Conservation (phyloP, 2,113 vertebrate genomes). For the Sinocyclocheilus anshuiensis region DNA sequence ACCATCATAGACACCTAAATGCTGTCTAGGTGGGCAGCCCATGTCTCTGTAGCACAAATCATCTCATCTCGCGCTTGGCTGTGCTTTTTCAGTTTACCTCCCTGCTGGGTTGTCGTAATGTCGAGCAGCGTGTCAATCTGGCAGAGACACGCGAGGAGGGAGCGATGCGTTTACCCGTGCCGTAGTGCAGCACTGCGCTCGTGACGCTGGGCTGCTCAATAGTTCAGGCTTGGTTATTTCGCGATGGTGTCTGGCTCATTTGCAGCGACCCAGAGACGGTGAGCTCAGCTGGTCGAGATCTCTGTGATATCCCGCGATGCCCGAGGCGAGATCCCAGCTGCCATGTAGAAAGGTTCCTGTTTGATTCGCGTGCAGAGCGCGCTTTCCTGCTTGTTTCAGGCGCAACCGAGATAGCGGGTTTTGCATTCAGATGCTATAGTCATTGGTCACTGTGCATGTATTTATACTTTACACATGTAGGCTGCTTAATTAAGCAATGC, state of each 20-base stretch:
- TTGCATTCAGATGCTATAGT: not conserved
- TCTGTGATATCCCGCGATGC: not conserved
- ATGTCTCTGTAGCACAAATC: not conserved
- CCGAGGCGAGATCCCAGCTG: conserved; percentile 3
- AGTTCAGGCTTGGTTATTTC: conserved; percentile 13
- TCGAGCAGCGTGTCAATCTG: conserved; percentile 60
- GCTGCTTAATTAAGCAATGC: not conserved
- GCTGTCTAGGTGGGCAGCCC: conserved; percentile 24
- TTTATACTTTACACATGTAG: not conserved
- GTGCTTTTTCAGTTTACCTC: conserved; percentile 58
- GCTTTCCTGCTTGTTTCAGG: not conserved
- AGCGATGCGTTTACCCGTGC: conserved; percentile 28
- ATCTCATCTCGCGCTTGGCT: conserved; percentile 45
- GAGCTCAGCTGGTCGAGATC: conserved; percentile 35
- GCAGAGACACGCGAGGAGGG: conserved; percentile 7
- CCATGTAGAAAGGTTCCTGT: not conserved
- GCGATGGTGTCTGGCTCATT: conserved; percentile 23
- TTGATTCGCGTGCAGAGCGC: not conserved
- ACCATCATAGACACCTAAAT: not conserved
- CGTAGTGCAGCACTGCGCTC: conserved; percentile 37
- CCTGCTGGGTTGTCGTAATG: conserved; percentile 64
- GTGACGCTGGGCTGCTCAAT: not conserved
- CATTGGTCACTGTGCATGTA: not conserved
- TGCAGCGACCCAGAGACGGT: not conserved
- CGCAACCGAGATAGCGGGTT: not conserved